Conservation (phyloP, 2,888 invertebrate genomes). For the Belgica antarctica region DNA sequence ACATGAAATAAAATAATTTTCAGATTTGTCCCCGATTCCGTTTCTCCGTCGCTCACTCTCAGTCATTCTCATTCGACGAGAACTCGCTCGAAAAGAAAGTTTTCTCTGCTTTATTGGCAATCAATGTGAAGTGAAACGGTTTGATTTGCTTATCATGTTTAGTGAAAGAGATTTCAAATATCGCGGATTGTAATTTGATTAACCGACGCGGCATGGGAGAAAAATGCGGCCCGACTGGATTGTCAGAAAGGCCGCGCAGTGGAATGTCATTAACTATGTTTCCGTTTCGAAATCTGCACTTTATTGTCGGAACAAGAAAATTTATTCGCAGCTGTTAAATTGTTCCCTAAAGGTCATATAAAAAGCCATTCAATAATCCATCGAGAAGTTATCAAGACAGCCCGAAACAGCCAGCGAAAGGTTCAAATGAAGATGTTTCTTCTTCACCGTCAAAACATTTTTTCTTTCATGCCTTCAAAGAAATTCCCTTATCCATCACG, state of each 20-base stretch:
- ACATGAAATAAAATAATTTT: conserved; percentile 39
- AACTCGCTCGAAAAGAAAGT: not conserved
- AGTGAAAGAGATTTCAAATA: too few species aligned
- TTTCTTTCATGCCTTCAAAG: too few species aligned
- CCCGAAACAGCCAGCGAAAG: not conserved
- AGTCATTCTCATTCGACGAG: not conserved
- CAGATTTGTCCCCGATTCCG: conserved; percentile 9
- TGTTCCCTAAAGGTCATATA: not conserved
- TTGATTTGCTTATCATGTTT: not conserved
- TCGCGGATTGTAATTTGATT: not conserved
- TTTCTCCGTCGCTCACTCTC: not conserved
- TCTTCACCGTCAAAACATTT: not conserved
- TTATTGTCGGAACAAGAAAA: not conserved
- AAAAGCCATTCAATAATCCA: not conserved
- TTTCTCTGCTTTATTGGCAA: not conserved
- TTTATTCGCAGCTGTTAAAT: not conserved
- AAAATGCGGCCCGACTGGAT: not conserved
- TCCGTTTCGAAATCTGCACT: not conserved
- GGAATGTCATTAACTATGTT: not conserved
- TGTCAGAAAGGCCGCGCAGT: too few species aligned
- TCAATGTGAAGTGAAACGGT: not conserved
- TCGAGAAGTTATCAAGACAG: not conserved
- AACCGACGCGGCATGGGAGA: not conserved
- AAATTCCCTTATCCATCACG: not conserved
- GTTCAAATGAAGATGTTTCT: not conserved